These are phyloP conservation scores for Barypeithes pellucidus DNA, from an alignment of 2,888 invertebrate genomes.

Conservation along the genomic window DNA sequence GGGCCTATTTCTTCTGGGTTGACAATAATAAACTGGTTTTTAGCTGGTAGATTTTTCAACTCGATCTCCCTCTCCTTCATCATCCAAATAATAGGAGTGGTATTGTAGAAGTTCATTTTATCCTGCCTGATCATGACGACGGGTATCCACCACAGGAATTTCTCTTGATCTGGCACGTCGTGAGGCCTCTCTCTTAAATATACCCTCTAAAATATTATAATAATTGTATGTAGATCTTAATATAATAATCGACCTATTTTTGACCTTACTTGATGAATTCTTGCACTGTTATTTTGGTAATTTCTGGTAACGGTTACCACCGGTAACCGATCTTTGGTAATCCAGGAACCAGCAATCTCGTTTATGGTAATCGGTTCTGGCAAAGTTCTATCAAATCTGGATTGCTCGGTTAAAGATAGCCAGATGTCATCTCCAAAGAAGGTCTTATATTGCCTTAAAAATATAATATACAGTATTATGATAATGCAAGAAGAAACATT, in stretches of 20 bases:
- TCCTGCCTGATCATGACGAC: slow-evolving; percentile 77
- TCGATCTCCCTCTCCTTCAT: slow-evolving; percentile 73
- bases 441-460: slow-evolving; percentile 78
- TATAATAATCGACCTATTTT: too few species aligned
- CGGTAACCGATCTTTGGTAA: slow-evolving; percentile 85
- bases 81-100: slow-evolving; percentile 78
- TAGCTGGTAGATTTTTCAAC: slow-evolving; percentile 73
- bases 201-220: slow-evolving; percentile 73
- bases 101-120: slow-evolving; percentile 75
- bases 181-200: slow-evolving; percentile 83
- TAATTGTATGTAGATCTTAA: background rate
- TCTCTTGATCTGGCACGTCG: slow-evolving; percentile 80
- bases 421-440: slow-evolving; percentile 88
- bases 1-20: slow-evolving; percentile 91
- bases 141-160: slow-evolving; percentile 85
- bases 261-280: slow-evolving; percentile 79
- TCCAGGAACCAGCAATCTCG: slow-evolving; percentile 87
- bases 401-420: slow-evolving; percentile 81
- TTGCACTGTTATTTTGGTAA: slow-evolving; percentile 77
- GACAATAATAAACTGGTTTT: slow-evolving; percentile 81
- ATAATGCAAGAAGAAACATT: too few species aligned
- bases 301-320: slow-evolving; percentile 81
- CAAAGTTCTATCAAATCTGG: slow-evolving; percentile 75
- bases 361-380: slow-evolving; percentile 75
- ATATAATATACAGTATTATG: too few species aligned